Conservation (phyloP, 2,888 invertebrate genomes). For the Drosophila formosana region DNA sequence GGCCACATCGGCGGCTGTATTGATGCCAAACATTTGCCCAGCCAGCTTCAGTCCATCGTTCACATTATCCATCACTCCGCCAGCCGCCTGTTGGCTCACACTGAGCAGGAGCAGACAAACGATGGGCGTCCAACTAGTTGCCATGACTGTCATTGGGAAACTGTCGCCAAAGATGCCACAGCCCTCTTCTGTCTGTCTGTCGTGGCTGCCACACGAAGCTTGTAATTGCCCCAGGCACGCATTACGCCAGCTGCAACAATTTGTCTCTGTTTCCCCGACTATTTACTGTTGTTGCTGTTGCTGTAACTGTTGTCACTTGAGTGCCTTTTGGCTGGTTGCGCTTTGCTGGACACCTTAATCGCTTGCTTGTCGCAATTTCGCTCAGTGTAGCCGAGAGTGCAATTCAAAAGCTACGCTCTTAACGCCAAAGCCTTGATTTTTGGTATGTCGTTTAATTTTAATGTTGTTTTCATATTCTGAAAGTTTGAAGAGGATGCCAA, state of each 20-base stretch:
- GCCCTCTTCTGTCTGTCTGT: constrained; percentile 24
- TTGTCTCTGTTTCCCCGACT: constrained; percentile 23
- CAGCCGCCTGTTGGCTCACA: constrained; percentile 42
- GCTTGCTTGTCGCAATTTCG: constrained; percentile 39
- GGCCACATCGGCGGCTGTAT: constrained; percentile 87
- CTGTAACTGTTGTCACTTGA: constrained; percentile 77
- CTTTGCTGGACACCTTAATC: constrained; percentile 68
- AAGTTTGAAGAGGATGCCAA: background rate
- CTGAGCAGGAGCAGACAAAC: constrained; percentile 28
- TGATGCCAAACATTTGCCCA: constrained; percentile 85
- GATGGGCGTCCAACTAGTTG: constrained; percentile 45
- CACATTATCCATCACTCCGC: constrained; percentile 83
- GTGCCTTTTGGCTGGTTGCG: constrained; percentile 68
- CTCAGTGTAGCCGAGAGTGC: constrained; percentile 54
- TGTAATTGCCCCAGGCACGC: constrained; percentile 63
- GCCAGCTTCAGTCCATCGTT: constrained; percentile 83
- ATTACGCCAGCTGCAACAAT: constrained; percentile 56
- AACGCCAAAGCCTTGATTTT: constrained; percentile 1
- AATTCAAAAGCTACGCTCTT: background rate
- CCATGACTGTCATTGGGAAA: constrained; percentile 55
- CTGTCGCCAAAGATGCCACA: constrained; percentile 50
- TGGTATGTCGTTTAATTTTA: background rate
- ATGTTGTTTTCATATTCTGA: background rate
- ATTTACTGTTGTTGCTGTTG: constrained; percentile 43
- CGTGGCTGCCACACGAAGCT: constrained; percentile 51